Evolutionary conservation across 2,888 invertebrate species (phyloP).

Genomic region (Malacosoma neustria): DNA sequence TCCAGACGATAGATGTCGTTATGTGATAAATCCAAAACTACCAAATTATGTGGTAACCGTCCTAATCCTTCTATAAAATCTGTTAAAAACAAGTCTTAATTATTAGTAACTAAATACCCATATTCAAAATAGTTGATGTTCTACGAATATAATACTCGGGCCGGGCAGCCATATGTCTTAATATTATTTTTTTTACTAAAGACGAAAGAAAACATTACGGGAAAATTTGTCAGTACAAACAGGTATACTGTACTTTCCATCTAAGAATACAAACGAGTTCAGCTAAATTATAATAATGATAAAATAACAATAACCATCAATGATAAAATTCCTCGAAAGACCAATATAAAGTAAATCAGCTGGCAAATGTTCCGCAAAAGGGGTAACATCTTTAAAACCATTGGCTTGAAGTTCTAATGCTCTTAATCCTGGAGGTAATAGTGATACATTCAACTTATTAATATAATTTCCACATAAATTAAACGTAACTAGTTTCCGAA

Average conservation of each 20-base stretch:
- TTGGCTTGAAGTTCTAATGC: slow-evolving; percentile 69
- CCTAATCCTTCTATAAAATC: slow-evolving; percentile 28
- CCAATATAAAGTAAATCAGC: slow-evolving; percentile 60
- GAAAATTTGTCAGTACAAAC: no score
- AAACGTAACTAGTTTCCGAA: slow-evolving; percentile 49
- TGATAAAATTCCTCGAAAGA: slow-evolving; percentile 61
- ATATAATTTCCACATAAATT: slow-evolving; percentile 60
- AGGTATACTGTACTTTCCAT: no score
- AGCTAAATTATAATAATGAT: no score
- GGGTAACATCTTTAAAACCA: slow-evolving; percentile 38
- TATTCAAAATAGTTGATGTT: no score
- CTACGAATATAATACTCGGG: no score
- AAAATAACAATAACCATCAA: slow-evolving; percentile 25
- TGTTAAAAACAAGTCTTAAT: no score
- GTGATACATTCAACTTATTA: slow-evolving; percentile 31
- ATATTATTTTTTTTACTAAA: no score
- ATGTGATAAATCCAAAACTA: slow-evolving; percentile 68
- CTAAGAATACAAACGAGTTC: no score
- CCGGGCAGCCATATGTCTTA: no score
- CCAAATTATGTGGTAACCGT: slow-evolving; percentile 30
- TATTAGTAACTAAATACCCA: no score
- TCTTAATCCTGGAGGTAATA: slow-evolving; percentile 48
- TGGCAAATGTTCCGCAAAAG: slow-evolving; percentile 45
- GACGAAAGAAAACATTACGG: no score
- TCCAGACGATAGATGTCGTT: slow-evolving; percentile 73